A percentile compares a stretch with the other conserved stretches of the same genome.
phyloP scores from a whole-genome alignment of 2,797 vertebrate genomes.

The Sternotherus odoratus region DNA sequence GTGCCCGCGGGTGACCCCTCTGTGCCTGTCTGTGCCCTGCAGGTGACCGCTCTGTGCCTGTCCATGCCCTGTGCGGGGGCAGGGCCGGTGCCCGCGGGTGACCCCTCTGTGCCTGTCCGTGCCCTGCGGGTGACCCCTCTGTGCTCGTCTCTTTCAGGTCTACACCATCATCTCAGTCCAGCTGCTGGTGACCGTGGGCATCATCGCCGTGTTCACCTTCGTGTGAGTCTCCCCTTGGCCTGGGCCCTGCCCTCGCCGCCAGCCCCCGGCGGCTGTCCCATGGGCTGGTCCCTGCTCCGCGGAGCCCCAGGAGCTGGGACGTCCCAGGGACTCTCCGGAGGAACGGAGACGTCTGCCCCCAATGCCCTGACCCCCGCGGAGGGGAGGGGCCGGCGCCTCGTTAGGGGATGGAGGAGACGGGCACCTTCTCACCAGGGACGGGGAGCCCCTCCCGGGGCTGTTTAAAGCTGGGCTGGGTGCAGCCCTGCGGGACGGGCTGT shows the following conservation, averaged over 20 bases:
- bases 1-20: not conserved
- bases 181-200: conserved; percentile 88
- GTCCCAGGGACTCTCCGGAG: no score
- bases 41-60: not conserved
- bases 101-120: no score
- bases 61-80: no score
- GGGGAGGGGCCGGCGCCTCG: not conserved
- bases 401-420: not conserved
- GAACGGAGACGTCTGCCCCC: not conserved
- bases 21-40: no score
- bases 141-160: conserved; percentile 80
- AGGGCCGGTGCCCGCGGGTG: not conserved
- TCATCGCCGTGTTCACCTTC: conserved; percentile 91
- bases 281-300: not conserved
- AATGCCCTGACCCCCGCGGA: not conserved
- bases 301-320: not conserved
- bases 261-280: not conserved
- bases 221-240: conserved; percentile 85
- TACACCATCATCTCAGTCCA: conserved; percentile 92
- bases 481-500: not conserved
- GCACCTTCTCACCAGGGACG: not conserved
- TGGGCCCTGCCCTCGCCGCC: not conserved
- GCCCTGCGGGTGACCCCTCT: not conserved
- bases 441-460: not conserved
- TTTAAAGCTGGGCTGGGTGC: not conserved